Conservation (phyloP, 2,888 invertebrate species). For the Tinea semifulvella region DNA sequence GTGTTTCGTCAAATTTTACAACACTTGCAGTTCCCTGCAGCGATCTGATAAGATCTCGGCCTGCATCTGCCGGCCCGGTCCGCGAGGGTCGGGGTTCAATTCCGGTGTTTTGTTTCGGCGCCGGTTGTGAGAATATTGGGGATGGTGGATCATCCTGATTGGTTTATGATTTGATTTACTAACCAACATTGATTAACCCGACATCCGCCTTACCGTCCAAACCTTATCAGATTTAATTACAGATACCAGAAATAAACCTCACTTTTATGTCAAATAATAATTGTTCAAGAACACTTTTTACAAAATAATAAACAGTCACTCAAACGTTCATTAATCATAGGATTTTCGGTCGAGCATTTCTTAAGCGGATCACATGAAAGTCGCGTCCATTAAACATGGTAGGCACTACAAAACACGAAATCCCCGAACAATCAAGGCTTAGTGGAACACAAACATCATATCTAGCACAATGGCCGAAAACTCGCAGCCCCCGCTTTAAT, state of each 20-base stretch:
- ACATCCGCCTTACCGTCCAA: constrained; percentile 1
- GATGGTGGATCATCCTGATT: constrained; percentile 31
- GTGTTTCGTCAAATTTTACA: constrained; percentile 32
- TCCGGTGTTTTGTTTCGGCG: constrained; percentile 49
- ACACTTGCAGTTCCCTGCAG: constrained; percentile 52
- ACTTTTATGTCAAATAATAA: constrained; percentile 2
- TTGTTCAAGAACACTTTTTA: neutral
- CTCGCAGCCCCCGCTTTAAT: constrained; percentile 48
- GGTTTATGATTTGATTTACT: constrained; percentile 43
- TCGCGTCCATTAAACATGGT: constrained; percentile 6
- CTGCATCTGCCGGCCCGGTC: constrained; percentile 50
- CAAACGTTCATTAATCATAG: constrained; percentile 11
- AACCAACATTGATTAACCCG: constrained; percentile 8
- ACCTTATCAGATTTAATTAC: constrained; percentile 4
- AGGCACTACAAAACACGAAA: constrained; percentile 34
- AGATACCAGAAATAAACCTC: constrained; percentile 3
- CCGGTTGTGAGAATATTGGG: constrained; percentile 45
- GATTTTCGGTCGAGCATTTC: constrained; percentile 4
- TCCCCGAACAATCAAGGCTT: constrained; percentile 53
- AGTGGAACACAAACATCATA: constrained; percentile 50
- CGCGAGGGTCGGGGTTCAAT: constrained; percentile 42
- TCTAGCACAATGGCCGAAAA: constrained; percentile 58
- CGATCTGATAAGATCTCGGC: constrained; percentile 49
- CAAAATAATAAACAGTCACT: constrained; percentile 11
- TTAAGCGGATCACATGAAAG: constrained; percentile 14